Evolutionary conservation across 1,140 invertebrate genomes (phyloP).

Genomic region (Hetaerina americana): DNA sequence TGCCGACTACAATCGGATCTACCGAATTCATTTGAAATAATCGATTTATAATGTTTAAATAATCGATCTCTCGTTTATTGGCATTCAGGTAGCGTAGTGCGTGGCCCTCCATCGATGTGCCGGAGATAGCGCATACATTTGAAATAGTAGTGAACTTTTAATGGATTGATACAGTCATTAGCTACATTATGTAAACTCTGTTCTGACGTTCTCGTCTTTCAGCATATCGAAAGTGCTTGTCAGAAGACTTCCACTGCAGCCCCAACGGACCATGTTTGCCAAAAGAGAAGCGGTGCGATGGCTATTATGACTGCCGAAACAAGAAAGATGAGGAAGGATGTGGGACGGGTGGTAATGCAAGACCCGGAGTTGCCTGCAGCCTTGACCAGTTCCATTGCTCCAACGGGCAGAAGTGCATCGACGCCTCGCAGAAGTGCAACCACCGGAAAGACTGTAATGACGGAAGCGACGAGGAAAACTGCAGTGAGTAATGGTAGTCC

Average conservation of each 20-base stretch:
- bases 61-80: no score
- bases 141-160: no score
- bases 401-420: slow-evolving; percentile 69
- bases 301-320: slow-evolving; percentile 76
- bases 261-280: slow-evolving; percentile 53
- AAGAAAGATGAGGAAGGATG: slow-evolving; percentile 75
- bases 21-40: no score
- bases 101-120: no score
- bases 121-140: no score
- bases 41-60: no score
- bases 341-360: slow-evolving; percentile 56
- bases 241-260: slow-evolving; percentile 70
- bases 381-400: slow-evolving; percentile 83
- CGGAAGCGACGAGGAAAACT: slow-evolving; percentile 75
- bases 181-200: no score
- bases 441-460: slow-evolving; percentile 81
- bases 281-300: slow-evolving; percentile 77
- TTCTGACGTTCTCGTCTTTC: slow-evolving; percentile 28
- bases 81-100: no score
- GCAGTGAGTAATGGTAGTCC: slow-evolving; percentile 71
- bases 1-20: no score
- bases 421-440: slow-evolving; percentile 67
- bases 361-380: slow-evolving; percentile 50
- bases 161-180: no score
- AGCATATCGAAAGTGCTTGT: slow-evolving; percentile 76